These are phyloP conservation scores for Typhlichthys subterraneus DNA, from an alignment of 2,797 vertebrate genomes.

Conservation along the genomic window DNA sequence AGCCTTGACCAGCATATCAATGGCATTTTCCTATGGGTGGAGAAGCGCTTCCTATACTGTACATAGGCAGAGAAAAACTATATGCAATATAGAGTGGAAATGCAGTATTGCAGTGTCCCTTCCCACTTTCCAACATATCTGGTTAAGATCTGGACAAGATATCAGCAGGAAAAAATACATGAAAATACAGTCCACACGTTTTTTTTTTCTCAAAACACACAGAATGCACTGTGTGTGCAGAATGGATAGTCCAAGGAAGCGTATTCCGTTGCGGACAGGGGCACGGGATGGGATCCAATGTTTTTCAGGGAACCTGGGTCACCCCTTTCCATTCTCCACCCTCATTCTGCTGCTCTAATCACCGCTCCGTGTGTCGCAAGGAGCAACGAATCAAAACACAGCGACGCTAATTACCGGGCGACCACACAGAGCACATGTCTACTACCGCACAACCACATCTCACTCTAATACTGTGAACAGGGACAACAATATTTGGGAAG, in stretches of 20 bases:
- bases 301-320: constrained; percentile 70
- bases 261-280: constrained; percentile 35
- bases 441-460: constrained; percentile 77
- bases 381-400: constrained; percentile 58
- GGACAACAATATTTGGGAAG: constrained; percentile 55
- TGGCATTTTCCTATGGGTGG: constrained; percentile 25
- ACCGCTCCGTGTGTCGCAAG: constrained; percentile 53
- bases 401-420: constrained; percentile 65
- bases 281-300: constrained; percentile 45
- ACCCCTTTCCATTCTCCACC: constrained; percentile 62
- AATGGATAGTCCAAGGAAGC: constrained; percentile 45
- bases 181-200: constrained; percentile 55
- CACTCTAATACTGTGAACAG: constrained; percentile 78
- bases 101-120: constrained; percentile 31
- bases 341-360: constrained; percentile 34
- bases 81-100: constrained; percentile 20
- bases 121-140: constrained; percentile 31
- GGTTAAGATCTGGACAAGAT: constrained; percentile 30
- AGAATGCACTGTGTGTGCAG: constrained; percentile 49
- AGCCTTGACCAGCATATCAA: constrained; percentile 41
- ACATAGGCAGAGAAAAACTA: constrained; percentile 16
- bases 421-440: constrained; percentile 75
- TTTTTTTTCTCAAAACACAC: constrained; percentile 46
- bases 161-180: constrained; percentile 39
- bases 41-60: constrained; percentile 13